Conservation (phyloP, 2,113 vertebrate genomes). For the Guaruba guarouba region DNA sequence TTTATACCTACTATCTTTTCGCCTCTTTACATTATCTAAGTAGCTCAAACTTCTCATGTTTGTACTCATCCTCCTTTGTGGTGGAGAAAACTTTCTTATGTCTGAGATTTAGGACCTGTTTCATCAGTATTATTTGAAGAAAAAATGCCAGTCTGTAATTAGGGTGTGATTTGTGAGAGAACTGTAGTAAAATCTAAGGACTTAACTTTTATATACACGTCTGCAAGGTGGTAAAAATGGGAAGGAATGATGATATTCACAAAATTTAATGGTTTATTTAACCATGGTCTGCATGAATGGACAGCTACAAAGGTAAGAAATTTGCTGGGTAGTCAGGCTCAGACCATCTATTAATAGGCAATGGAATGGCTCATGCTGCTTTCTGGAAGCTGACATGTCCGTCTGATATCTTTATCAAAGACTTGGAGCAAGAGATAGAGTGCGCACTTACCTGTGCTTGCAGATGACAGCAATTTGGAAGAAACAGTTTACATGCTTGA, state of each 20-base stretch:
- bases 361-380: neutral
- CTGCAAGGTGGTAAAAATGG: neutral
- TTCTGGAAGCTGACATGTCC: neutral
- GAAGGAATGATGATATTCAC: neutral
- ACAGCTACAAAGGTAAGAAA: neutral
- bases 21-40: neutral
- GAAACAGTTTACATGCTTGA: neutral
- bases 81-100: neutral
- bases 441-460: neutral
- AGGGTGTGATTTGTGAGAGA: neutral
- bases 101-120: neutral
- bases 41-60: neutral
- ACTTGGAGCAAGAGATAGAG: neutral
- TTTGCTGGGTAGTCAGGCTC: neutral
- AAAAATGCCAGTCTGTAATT: neutral
- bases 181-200: neutral
- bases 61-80: neutral
- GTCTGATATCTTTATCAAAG: neutral
- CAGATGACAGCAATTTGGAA: neutral
- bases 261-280: neutral
- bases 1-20: neutral
- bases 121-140: neutral
- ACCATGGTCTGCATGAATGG: neutral
- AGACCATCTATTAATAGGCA: neutral
- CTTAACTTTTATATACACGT: neutral